Conservation (phyloP, 2,113 vertebrate genomes). For the Paramisgurnus dabryanus region DNA sequence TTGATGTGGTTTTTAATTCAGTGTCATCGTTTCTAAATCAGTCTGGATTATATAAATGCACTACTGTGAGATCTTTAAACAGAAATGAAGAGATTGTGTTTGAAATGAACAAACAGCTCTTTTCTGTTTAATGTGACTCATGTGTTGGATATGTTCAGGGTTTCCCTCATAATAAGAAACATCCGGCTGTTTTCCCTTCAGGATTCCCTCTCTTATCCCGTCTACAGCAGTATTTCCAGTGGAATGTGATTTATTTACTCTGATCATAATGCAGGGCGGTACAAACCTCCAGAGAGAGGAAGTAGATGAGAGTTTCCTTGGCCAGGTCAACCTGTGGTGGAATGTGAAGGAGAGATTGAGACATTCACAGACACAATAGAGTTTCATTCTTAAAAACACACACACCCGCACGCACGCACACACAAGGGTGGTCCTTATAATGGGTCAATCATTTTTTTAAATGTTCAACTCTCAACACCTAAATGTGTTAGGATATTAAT, state of each 20-base stretch:
- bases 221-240: constrained; percentile 29
- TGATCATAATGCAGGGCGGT: constrained; percentile 54
- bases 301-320: constrained; percentile 91
- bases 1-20: too few species aligned
- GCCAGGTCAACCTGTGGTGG: constrained; percentile 86
- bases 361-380: constrained; percentile 53
- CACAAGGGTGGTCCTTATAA: too few species aligned
- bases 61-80: constrained; percentile 33
- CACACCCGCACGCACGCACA: background rate
- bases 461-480: too few species aligned
- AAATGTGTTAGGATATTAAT: too few species aligned
- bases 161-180: constrained; percentile 45
- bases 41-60: too few species aligned
- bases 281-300: constrained; percentile 91
- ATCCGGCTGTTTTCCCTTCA: background rate
- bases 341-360: constrained; percentile 52
- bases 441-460: too few species aligned
- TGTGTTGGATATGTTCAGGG: background rate
- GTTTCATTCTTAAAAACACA: constrained; percentile 36
- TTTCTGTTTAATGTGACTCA: background rate
- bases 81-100: constrained; percentile 43
- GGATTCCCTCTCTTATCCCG: constrained; percentile 48
- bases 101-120: background rate
- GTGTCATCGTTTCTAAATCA: too few species aligned
- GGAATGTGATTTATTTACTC: constrained; percentile 64